Conservation (phyloP, 2,888 invertebrate species). For the Andrena fulva region DNA sequence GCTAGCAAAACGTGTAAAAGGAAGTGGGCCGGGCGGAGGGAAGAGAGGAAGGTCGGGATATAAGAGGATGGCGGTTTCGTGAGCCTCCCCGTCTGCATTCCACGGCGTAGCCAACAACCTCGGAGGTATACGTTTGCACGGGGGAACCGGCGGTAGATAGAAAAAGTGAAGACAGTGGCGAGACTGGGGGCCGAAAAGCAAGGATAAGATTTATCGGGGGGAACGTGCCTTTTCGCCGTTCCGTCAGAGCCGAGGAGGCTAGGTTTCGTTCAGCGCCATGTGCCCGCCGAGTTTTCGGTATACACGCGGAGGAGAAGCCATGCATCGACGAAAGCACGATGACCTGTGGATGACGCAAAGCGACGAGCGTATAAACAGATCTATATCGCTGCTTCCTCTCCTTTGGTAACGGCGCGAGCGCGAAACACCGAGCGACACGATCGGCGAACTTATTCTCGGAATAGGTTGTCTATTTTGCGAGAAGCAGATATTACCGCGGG, state of each 20-base stretch:
- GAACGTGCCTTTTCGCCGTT: constrained; percentile 13
- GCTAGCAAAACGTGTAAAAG: constrained; percentile 41
- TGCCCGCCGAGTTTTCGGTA: not conserved
- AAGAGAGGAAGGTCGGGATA: constrained; percentile 62
- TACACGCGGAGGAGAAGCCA: not conserved
- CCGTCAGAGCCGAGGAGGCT: not conserved
- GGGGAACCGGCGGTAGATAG: constrained; percentile 40
- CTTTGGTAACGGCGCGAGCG: not conserved
- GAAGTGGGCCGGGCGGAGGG: constrained; percentile 23
- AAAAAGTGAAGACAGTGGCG: constrained; percentile 28
- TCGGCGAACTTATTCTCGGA: too few species aligned
- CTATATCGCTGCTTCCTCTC: not conserved
- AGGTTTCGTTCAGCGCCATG: not conserved
- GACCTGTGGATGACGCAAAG: not conserved
- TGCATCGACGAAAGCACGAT: not conserved
- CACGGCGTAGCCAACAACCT: constrained; percentile 78
- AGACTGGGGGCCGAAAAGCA: constrained; percentile 15
- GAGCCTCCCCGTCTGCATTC: constrained; percentile 77
- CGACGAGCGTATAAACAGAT: not conserved
- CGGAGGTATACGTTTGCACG: constrained; percentile 69
- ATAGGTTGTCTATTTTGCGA: too few species aligned
- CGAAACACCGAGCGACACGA: not conserved
- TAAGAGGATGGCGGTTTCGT: constrained; percentile 72
- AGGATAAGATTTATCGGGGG: constrained; percentile 28
- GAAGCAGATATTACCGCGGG: too few species aligned